Evolutionary conservation across 2,113 vertebrate species (phyloP), one percentile per base, ranked within the genome.

Genomic region (Todiramphus saurophagus): DNA sequence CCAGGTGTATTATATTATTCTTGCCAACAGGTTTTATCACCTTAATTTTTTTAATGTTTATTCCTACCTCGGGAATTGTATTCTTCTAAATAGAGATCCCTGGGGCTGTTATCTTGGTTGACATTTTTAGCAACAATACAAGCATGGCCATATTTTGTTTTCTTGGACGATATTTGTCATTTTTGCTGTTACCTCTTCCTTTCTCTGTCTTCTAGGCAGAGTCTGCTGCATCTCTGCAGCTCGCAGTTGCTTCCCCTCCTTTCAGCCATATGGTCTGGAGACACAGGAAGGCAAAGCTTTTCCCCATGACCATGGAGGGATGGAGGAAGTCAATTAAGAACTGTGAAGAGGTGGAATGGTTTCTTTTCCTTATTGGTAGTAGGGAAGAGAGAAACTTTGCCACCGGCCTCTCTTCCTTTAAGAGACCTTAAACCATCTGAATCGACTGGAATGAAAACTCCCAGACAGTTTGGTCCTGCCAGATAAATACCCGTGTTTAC

Each of bases 11-110:
- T 4, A 5, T 37, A 72, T 94, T 25, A 37, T 83, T 81, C 64
- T 80, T 85, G 62, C 31, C 76, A 91, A 31, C 27, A 75, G 48
- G 10, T 95, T 96, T 91, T 86, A 70, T 85, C 14, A 10, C 63
- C 41, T 16, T 94, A 78, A 60, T 91, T 66, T 82, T 82, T 60
- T 92, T 85, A 73, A 87, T 89, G 75, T 93, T 94, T 79, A 62
- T 82, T 53, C 48, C 64, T 95, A 74, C 23, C 5, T 96, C 94
- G 84, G 83, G 83, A 53, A 92, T 44, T 63, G 39, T 51, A 37
- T 62, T 72, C 13, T 90, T 94, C 87, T 95, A 90, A 79, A 73
- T 33, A 60, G 86, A 44, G 35, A 87, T 84, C 83, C 30, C 21
- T 0, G 0, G 4, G 21, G 13, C 27, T 7, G 66, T 87, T 59